phyloP scores from a whole-genome alignment of 2,888 invertebrate species.

The Patella depressa region DNA sequence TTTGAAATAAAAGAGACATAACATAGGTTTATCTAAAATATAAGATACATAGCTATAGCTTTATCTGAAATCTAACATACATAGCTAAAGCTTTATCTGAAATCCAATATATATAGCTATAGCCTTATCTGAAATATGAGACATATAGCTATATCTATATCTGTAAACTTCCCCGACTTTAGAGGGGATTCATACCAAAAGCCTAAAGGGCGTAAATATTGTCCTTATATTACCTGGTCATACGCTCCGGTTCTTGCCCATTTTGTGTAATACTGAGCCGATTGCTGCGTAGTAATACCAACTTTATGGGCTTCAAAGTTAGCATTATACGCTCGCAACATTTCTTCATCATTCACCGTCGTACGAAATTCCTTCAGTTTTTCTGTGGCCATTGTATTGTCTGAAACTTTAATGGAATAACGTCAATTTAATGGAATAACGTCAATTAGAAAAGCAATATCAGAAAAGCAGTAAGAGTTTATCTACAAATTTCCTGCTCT shows the following conservation, averaged over 20 bases:
- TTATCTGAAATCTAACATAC: neutral
- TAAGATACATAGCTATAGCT: no score
- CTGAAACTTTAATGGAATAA: no score
- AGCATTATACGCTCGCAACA: slow-evolving; percentile 4
- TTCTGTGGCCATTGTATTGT: slow-evolving; percentile 16
- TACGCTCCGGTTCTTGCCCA: slow-evolving; percentile 64
- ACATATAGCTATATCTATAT: no score
- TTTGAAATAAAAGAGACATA: no score
- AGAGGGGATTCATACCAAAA: no score
- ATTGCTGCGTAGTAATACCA: slow-evolving; percentile 58
- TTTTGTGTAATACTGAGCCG: slow-evolving; percentile 63
- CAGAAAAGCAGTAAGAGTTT: no score
- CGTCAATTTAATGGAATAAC: no score
- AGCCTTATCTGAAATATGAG: neutral
- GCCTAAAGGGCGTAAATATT: neutral
- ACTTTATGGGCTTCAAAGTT: slow-evolving; percentile 42
- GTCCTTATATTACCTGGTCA: slow-evolving; percentile 41
- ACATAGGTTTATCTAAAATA: no score
- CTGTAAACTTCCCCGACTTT: neutral
- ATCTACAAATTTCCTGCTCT: no score
- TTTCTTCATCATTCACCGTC: neutral
- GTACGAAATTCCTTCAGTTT: slow-evolving; percentile 12
- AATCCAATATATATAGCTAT: no score
- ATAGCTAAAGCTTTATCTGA: neutral
- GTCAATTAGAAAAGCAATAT: no score